phyloP scores from a whole-genome alignment of 2,113 vertebrate species.

The Apodemus sylvaticus region DNA sequence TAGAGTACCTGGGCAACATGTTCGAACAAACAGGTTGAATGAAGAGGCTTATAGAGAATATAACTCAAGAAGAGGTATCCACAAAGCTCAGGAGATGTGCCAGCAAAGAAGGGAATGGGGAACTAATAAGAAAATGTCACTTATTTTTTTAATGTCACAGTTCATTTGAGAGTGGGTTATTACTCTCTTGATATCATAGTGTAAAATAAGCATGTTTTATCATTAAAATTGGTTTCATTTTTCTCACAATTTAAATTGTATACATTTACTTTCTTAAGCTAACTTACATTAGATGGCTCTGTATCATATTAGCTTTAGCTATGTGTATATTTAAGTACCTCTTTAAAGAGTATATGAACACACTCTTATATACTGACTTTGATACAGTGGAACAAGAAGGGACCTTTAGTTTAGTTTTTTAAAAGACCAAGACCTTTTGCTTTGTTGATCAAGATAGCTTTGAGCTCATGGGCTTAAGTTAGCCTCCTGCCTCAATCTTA shows the following conservation, averaged over 20 bases:
- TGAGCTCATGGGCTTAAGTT: background rate
- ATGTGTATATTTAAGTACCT: background rate
- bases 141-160: background rate
- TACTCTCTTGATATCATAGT: slow-evolving; percentile 5
- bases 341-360: background rate
- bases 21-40: background rate
- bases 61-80: background rate
- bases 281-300: background rate
- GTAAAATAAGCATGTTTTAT: background rate
- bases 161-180: background rate
- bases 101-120: background rate
- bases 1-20: background rate
- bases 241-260: background rate
- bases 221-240: slow-evolving; percentile 4
- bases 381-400: background rate
- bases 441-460: background rate
- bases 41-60: background rate
- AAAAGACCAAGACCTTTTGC: background rate
- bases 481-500: background rate
- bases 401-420: background rate
- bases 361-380: background rate
- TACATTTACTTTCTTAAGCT: background rate
- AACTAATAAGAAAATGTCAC: background rate
- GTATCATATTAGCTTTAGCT: background rate
- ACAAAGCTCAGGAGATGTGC: background rate